Percentiles rank a stretch among this genome's conserved stretches.
Evolutionary conservation across 2,113 vertebrate genomes (phyloP).

Genomic region (Strix uralensis): DNA sequence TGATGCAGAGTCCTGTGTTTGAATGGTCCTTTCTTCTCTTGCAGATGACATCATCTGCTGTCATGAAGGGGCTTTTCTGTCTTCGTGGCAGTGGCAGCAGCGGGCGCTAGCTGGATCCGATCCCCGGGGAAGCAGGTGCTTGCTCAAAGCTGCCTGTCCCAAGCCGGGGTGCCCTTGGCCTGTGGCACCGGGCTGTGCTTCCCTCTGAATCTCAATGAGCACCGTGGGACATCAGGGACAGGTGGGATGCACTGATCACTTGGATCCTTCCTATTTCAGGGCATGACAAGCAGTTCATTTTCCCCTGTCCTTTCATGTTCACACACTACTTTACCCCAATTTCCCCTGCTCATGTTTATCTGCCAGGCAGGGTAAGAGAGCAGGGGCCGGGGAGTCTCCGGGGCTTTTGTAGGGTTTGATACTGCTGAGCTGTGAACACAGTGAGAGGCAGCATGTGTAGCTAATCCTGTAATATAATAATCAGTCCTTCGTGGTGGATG

Average conservation of each 20-base stretch:
- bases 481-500: not conserved
- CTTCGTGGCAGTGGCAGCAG: fast-evolving
- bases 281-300: not conserved
- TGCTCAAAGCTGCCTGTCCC: not conserved
- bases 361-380: not conserved
- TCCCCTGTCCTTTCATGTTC: not conserved
- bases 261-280: not conserved
- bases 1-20: not conserved
- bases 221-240: not conserved
- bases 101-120: not conserved
- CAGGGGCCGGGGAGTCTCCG: not conserved
- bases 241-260: slow-evolving; percentile 16
- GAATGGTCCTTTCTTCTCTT: not conserved
- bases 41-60: not conserved
- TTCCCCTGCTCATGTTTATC: not conserved
- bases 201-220: slow-evolving; percentile 8
- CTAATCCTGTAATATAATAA: slow-evolving; percentile 54
- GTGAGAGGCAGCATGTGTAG: not conserved
- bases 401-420: slow-evolving; percentile 9
- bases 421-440: not conserved
- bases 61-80: slow-evolving; percentile 27
- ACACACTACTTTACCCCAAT: not conserved
- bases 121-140: slow-evolving; percentile 2
- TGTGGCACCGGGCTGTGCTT: fast-evolving
- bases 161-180: not conserved